Evolutionary conservation across 2,888 invertebrate genomes (phyloP), one percentile per base, ranked within the genome.

Genomic region (Prenolepis imparis): DNA sequence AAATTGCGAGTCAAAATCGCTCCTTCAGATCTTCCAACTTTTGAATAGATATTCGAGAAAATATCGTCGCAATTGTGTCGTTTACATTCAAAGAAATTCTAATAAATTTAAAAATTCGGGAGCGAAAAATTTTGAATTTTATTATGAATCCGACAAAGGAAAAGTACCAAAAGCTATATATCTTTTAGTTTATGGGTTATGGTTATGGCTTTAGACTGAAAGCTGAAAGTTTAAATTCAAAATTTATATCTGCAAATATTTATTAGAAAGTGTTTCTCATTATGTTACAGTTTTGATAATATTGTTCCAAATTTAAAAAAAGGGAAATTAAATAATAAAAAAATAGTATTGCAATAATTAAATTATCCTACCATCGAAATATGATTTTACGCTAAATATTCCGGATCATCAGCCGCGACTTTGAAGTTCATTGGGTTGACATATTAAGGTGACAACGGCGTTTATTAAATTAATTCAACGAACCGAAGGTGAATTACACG

Each of bases 391-490:
- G 28, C n/a, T 52, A 67, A 28, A 24, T 41, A 77, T 32, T 68
- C n/a, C 57, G 8, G 18, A 12, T 36, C 21, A 18, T 59, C 32
- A 32, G 21, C 32, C 32, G 57, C 32, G 39, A 15, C 41, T 32
- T 52, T 67, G 18, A 39, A 55, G n/a, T 75, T 24, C 28, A 18
- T 48, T 18, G 12, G 12, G 24, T 24, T 55, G 55, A 15, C 64
- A 44, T 66, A 36, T 55, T 18, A 15, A n/a, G 41, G 18, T 3
- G 57, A 78, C 78, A 70, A 70, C 32, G 59, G 59, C 44, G 21
- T 61, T 78, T 70, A 78, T 70, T 78, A 48, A 44, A 41, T 32
- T 59, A 59, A 59, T 59, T 18, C 72, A 32, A 44, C 55, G 77
- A 67, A 28, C 11, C 41, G 55, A 57, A 57, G 36, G n/a, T 68